Conservation (phyloP, 2,888 invertebrate genomes). For the Drosophila stalkeri region DNA sequence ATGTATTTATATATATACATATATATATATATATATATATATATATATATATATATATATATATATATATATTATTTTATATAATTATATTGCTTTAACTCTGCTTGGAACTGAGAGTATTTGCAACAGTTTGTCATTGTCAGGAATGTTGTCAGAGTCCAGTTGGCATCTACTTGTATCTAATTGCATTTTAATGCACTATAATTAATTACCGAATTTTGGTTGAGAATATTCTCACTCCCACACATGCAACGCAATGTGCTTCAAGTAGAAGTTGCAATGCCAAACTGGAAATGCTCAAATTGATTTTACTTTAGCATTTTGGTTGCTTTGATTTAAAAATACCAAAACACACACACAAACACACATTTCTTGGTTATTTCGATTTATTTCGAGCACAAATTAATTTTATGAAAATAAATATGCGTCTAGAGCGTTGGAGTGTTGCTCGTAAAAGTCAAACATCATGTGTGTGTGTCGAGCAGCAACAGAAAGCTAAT, state of each 20-base stretch:
- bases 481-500: slow-evolving; percentile 19
- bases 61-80: background rate
- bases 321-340: background rate
- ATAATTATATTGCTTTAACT: background rate
- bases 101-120: background rate
- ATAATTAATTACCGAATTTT: slow-evolving; percentile 35
- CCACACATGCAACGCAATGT: background rate
- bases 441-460: slow-evolving; percentile 3
- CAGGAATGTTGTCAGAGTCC: background rate
- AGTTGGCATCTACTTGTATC: background rate
- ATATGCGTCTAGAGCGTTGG: background rate
- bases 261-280: background rate
- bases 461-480: background rate
- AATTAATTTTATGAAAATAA: slow-evolving; percentile 14
- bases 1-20: background rate
- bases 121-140: slow-evolving; percentile 3
- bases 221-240: background rate
- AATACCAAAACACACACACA: background rate
- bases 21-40: background rate
- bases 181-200: slow-evolving; percentile 47
- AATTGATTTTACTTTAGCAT: background rate
- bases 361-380: slow-evolving; percentile 1
- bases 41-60: background rate
- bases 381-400: slow-evolving; percentile 9
- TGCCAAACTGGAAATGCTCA: background rate